Base-by-base conservation (phyloP, 64 coral and sea anemone species). In the Acropora yongei region DNA sequence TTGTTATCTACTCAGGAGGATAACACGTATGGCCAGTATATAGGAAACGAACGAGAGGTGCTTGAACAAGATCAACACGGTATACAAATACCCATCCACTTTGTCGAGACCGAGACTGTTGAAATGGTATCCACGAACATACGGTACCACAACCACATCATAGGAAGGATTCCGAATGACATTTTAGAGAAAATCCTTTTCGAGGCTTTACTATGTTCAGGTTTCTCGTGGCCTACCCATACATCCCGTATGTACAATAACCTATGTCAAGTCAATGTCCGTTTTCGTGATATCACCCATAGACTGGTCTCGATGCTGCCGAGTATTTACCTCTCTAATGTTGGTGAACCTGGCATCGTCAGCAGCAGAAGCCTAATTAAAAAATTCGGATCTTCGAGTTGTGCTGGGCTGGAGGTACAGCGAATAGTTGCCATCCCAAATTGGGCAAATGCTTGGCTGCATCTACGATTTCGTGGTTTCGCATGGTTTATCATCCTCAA, bases 221-320 rank as follows among this genome's bases (percentile, higher is more conserved):
- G 80, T n/a, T 78, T 84, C 76, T 92, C 82, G 48, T 92, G 90
- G 90, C 90, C 80, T 76, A 42, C 85, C 60, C 80, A 92, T 51
- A 40, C 58, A 53, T 91, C 79, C 75, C 79, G 40, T 13, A 45
- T 91, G 66, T 92, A 86, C 41, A 92, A 76, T 50, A 12, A 92
- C 50, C 79, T 86, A 50, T 63, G 68, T 16, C 50, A 72, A 42
- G 86, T 76, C 9, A 88, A 76, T 16, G 47, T 13, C 47, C 72
- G 86, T 55, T 76, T 88, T 76, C 45, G 86, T 88, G 49, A 57
- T 41, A 55, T 88, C 68, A 88, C 48, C 44, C 45, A 55, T 72
- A 76, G 72, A 18, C 77, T 91, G 47, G 60, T 83, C 47, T 91
- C 79, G 57, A 91, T 71, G 41, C 89, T 91, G 30, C 65, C 79